Conservation (phyloP, 2,888 invertebrate species). For the Cordilura impudica region DNA sequence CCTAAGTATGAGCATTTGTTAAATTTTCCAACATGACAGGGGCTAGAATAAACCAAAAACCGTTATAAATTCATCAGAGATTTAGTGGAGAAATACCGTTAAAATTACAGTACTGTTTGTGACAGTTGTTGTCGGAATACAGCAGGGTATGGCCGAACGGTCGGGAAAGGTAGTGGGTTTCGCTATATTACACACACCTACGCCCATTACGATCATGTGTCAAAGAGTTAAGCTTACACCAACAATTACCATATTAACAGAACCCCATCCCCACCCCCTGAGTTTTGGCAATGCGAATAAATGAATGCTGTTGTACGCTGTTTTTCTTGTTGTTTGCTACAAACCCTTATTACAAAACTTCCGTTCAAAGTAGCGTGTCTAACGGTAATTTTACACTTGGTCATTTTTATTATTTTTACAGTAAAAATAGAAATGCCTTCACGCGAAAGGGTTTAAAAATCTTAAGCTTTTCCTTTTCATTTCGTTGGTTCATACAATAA, state of each 20-base stretch:
- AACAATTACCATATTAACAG: slow-evolving; percentile 59
- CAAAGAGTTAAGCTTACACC: slow-evolving; percentile 62
- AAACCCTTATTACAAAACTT: slow-evolving; percentile 62
- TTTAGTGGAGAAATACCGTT: slow-evolving; percentile 23
- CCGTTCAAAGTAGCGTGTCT: slow-evolving; percentile 66
- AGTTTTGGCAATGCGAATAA: slow-evolving; percentile 4
- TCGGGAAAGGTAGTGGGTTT: neutral
- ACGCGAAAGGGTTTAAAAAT: slow-evolving; percentile 57
- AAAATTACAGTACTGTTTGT: slow-evolving; percentile 27
- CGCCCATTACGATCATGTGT: slow-evolving; percentile 41
- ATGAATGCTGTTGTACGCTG: slow-evolving; percentile 32
- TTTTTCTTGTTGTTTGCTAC: slow-evolving; percentile 17
- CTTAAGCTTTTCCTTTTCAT: slow-evolving; percentile 43
- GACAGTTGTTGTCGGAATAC: slow-evolving; percentile 19
- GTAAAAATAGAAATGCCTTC: neutral
- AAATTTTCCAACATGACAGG: slow-evolving; percentile 4
- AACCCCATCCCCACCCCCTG: slow-evolving; percentile 4
- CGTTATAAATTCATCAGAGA: slow-evolving; percentile 52
- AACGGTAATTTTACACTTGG: slow-evolving; percentile 66
- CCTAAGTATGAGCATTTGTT: slow-evolving; percentile 10
- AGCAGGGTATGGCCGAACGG: neutral
- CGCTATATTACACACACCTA: slow-evolving; percentile 37
- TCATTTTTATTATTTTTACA: slow-evolving; percentile 21
- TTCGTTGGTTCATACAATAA: neutral
- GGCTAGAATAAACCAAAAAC: slow-evolving; percentile 23